Evolutionary conservation across 2,888 invertebrate species (phyloP), one percentile per base, ranked within the genome.

Genomic region (Scaptomyza polygonia): DNA sequence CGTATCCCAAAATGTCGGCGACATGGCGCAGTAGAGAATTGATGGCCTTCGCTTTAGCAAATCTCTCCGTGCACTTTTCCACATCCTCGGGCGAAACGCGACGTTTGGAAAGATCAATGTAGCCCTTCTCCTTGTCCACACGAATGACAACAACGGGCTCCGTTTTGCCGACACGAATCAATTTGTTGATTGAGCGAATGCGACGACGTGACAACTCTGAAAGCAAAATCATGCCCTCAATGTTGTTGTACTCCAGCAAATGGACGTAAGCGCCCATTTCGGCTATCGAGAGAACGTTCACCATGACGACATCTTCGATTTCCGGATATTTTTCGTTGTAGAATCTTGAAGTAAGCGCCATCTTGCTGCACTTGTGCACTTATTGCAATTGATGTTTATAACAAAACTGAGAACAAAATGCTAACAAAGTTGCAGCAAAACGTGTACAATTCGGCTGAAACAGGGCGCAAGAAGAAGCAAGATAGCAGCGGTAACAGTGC

Each of bases 231-330:
- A 99, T 99, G 89, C 98, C 99, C 92, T 99, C 99, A 81, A 99
- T 99, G 90, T 99, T 98, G 92, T 99, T 99, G 92, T 99, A 99
- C 92, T 99, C 99, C 73, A 99, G 93, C 67, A 99, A 93, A 92
- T 98, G 97, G 14, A 99, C 99, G 92, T 99, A 99, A 2, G 99
- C 99, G 66, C 99, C 99, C 99, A 99, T 99, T 93, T 99, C 99
- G 16, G 99, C 99, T 89, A 99, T 99, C 73, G 98, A 96, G 44
- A 98, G 94, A 3, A 99, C 99, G 91, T 98, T 99, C 27, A 99
- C 99, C 98, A 99, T 98, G 47, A 99, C 99, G 49, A 99, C 99
- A 95, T 99, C 99, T 89, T 99, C 99, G 66, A 99, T 90, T 91
- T 99, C 99, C 1, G 99, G 99, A 93, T 98, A 99, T 90, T 96